Percentiles rank a stretch among this genome's conserved stretches.
Conservation (phyloP, 2,113 vertebrate species). For the Brachypteracias leptosomus region DNA sequence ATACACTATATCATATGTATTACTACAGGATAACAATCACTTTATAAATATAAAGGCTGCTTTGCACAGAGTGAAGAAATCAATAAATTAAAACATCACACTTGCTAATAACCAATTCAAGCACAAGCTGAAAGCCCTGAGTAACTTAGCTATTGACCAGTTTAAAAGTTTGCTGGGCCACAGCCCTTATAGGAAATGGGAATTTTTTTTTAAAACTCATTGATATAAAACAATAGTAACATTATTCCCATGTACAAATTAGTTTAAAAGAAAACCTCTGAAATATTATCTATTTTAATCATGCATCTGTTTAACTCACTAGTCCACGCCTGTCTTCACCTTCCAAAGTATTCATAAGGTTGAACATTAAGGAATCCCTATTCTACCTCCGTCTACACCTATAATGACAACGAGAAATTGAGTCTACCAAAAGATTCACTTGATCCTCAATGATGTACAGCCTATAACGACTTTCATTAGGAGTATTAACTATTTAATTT, state of each 20-base stretch:
- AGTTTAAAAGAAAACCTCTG: not conserved
- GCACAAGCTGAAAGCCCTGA: not conserved
- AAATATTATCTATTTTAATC: not conserved
- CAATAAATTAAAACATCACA: not conserved
- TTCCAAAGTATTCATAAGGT: not conserved
- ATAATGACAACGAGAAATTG: not conserved
- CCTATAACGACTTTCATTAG: not conserved
- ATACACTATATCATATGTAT: too few species aligned
- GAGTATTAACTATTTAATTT: not conserved
- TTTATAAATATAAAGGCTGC: not conserved
- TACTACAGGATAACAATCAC: not conserved
- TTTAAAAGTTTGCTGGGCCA: not conserved
- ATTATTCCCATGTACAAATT: not conserved
- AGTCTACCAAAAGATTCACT: not conserved
- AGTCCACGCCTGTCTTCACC: not conserved
- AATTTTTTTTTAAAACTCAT: too few species aligned
- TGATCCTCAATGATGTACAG: not conserved
- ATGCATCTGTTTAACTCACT: not conserved
- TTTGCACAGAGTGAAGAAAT: not conserved
- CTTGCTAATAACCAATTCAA: not conserved
- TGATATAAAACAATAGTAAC: not conserved
- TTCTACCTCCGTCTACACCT: not conserved
- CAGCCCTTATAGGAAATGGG: not conserved
- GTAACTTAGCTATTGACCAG: not conserved
- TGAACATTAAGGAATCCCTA: not conserved